Conservation (phyloP, 2,113 vertebrate species). For the Callipepla californica region DNA sequence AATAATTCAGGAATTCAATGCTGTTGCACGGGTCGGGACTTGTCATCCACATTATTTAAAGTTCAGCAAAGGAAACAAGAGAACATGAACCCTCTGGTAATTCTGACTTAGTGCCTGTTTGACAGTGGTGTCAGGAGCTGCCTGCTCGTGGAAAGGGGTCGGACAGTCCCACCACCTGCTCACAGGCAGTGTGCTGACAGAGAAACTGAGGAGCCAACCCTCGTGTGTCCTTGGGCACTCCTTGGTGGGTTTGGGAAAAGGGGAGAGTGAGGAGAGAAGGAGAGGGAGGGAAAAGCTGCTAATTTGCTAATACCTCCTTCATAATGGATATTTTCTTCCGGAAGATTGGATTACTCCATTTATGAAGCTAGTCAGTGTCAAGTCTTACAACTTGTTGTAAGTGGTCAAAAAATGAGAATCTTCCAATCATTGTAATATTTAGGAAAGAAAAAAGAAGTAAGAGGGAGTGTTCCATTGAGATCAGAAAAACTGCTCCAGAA, state of each 20-base stretch:
- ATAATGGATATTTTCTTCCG: background rate
- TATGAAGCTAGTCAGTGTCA: background rate
- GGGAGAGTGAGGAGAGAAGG: background rate
- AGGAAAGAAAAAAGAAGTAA: background rate
- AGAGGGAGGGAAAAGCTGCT: background rate
- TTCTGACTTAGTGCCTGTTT: background rate
- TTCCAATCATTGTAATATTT: background rate
- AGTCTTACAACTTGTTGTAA: background rate
- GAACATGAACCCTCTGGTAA: background rate
- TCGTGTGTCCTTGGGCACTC: background rate
- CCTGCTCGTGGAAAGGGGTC: background rate
- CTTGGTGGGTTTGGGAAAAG: background rate
- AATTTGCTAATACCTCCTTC: background rate
- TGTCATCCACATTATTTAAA: background rate
- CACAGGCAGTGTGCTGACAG: background rate
- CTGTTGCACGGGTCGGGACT: background rate
- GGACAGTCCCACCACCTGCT: background rate
- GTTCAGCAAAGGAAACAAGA: background rate
- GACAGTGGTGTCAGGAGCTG: background rate
- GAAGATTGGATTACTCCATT: background rate
- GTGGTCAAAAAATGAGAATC: background rate
- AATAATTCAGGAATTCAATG: conserved; percentile 12
- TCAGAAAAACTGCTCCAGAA: background rate
- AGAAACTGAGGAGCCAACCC: background rate
- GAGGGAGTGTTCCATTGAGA: background rate